Evolutionary conservation across 2,888 invertebrate species (phyloP).

Genomic region (Brachypterus glaber): DNA sequence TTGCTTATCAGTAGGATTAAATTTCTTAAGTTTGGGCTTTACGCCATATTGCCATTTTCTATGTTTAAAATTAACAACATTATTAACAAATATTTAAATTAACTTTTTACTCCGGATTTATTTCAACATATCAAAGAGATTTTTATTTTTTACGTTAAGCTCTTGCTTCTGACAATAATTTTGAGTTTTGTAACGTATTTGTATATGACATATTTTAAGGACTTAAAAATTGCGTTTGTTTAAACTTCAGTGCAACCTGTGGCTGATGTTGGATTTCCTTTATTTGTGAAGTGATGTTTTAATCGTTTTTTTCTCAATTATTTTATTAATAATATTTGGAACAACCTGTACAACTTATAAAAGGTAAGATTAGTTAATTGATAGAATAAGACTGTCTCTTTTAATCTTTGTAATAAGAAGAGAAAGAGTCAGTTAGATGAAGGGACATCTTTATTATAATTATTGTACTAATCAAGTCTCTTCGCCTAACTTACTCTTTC

Average conservation of each 20-base stretch:
- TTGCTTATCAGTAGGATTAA: not conserved
- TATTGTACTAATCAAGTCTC: too few relatives aligned
- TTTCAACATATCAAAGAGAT: not conserved
- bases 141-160: not conserved
- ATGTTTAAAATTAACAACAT: not conserved
- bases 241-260: too few relatives aligned
- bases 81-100: not conserved
- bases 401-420: too few relatives aligned
- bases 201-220: not conserved
- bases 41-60: not conserved
- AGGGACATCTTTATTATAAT: too few relatives aligned
- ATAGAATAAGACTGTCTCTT: too few relatives aligned
- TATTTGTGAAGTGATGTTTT: not conserved
- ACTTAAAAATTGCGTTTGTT: too few relatives aligned
- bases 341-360: too few relatives aligned
- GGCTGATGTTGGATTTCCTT: not conserved
- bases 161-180: not conserved
- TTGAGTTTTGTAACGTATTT: not conserved
- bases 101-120: not conserved
- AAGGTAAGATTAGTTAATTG: too few relatives aligned
- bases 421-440: too few relatives aligned
- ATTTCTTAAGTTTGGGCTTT: not conserved
- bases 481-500: too few relatives aligned
- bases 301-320: not conserved
- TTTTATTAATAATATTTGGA: too few relatives aligned